phyloP scores from a whole-genome alignment of 1,140 invertebrate genomes.

The Bombus huntii region DNA sequence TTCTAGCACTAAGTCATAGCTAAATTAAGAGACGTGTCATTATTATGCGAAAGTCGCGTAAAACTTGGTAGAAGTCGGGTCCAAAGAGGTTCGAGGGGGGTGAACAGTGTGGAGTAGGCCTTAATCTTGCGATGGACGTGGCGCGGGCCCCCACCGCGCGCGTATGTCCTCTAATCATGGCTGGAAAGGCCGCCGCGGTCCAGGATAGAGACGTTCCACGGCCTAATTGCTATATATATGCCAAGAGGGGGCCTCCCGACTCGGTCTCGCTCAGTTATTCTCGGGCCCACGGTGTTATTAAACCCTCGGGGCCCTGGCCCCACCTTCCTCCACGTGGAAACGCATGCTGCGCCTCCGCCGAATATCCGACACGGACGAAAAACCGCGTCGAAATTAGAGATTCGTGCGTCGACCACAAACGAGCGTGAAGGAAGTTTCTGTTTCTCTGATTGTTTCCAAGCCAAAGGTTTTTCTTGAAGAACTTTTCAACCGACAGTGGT shows the following conservation, averaged over 20 bases:
- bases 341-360: conserved; percentile 46
- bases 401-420: neutral
- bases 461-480: neutral
- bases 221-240: conserved; percentile 76
- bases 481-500: neutral
- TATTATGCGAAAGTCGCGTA: conserved; percentile 3
- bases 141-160: conserved; percentile 61
- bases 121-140: conserved; percentile 59
- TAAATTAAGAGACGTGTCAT: neutral
- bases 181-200: conserved; percentile 68
- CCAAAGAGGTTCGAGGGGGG: neutral
- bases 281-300: conserved; percentile 68
- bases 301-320: conserved; percentile 59
- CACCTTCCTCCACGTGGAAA: conserved; percentile 64
- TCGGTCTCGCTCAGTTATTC: conserved; percentile 67
- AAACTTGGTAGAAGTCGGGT: conserved; percentile 32
- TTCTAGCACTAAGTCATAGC: neutral
- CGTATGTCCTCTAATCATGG: conserved; percentile 75
- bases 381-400: conserved; percentile 51
- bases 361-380: conserved; percentile 61
- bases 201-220: conserved; percentile 77
- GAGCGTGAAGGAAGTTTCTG: neutral
- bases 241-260: conserved; percentile 51
- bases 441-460: neutral
- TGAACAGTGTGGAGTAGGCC: conserved; percentile 56